These are phyloP conservation scores for Chelon auratus DNA, from an alignment of 2,797 vertebrate species.

Conservation along the genomic window DNA sequence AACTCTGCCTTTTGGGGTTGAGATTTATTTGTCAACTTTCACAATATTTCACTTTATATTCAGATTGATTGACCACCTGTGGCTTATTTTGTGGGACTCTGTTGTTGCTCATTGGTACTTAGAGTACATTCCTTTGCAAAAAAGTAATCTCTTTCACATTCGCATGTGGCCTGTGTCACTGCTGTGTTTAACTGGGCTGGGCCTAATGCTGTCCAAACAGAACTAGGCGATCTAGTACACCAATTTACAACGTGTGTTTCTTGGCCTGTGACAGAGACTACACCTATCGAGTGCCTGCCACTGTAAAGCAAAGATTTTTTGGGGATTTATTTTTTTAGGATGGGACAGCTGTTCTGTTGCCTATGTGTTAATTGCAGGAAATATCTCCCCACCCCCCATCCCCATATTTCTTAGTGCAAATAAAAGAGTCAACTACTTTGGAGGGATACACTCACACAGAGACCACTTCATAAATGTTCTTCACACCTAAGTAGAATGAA, in stretches of 20 bases:
- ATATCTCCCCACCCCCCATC: neutral
- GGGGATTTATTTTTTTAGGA: constrained; percentile 5
- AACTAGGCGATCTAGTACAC: constrained; percentile 48
- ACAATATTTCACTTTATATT: constrained; percentile 67
- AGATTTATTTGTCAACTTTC: constrained; percentile 76
- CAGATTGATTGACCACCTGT: constrained; percentile 65
- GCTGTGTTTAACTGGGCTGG: constrained; percentile 63
- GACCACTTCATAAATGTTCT: constrained; percentile 61
- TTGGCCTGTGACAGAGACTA: constrained; percentile 62
- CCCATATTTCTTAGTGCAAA: constrained; percentile 1
- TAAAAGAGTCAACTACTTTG: constrained; percentile 43
- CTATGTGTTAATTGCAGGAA: neutral
- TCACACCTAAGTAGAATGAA: constrained; percentile 63
- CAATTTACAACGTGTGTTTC: constrained; percentile 73
- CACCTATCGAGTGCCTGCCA: constrained; percentile 52
- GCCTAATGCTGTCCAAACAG: constrained; percentile 59
- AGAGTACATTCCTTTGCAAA: constrained; percentile 65
- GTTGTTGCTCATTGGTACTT: constrained; percentile 68
- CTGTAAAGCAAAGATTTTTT: constrained; percentile 29
- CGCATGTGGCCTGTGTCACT: constrained; percentile 65
- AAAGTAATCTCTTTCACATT: constrained; percentile 67
- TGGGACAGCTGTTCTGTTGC: constrained; percentile 41
- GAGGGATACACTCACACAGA: constrained; percentile 40
- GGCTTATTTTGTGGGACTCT: constrained; percentile 65
- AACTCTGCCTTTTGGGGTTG: constrained; percentile 53